Base-by-base conservation (phyloP, 1,140 invertebrate species). In the Epicauta chinensis region DNA sequence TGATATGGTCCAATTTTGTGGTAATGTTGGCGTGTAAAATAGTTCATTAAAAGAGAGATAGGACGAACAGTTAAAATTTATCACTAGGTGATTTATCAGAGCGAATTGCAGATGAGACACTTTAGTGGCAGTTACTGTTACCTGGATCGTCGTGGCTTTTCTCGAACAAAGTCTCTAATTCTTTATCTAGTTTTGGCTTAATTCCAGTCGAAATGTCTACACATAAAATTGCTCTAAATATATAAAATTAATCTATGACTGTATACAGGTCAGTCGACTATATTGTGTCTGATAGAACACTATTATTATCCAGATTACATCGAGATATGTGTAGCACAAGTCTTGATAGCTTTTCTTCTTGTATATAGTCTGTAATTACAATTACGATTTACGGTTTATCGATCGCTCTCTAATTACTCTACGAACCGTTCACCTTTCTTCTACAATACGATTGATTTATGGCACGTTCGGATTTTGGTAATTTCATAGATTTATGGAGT, bases 51-150 rank as follows among this genome's bases (percentile, higher is more conserved):
- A 50, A 44, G 44, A 42, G 56, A 58, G 34, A 51, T 51, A 58
- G 53, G 38, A 50, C 23, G n/a, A 23, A 42, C 50, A 41, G 39
- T 34, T 39, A 29, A 47, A 58, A 65, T 65, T 65, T 62, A 65
- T 62, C 49, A 44, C 59, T 44, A 41, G 53, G 50, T 53, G 56
- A 65, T 65, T 65, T 65, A 63, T 65, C 63, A 61, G 56, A 37
- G 51, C 50, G 60, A 65, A 65, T 65, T 62, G 63, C 59, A 65
- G 60, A 65, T 61, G 59, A 65, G 63, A 63, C 63, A 63, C 57
- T 65, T 65, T 63, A 63, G 56, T 59, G 61, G 59, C 63, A 62
- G 58, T 63, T 62, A 61, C 60, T 49, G 60, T 58, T 64, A 62
- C 62, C 62, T 62, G 62, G 45, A 50, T 50, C 47, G 37, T 45